phyloP scores from a whole-genome alignment of 2,888 invertebrate genomes.

The Eupithecia tripunctaria region DNA sequence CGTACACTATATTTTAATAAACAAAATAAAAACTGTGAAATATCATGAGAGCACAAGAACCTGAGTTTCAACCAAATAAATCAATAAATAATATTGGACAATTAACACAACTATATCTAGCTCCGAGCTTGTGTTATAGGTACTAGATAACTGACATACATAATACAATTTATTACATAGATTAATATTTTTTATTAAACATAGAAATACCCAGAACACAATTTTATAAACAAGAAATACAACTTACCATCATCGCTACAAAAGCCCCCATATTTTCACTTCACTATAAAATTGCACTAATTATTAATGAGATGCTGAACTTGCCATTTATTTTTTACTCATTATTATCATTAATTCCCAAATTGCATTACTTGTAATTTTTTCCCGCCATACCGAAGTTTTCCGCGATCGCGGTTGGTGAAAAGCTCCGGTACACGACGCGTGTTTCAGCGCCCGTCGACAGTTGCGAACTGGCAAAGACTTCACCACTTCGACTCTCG shows the following conservation, averaged over 20 bases:
- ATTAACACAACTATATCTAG: too few relatives aligned
- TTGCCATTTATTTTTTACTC: slow-evolving; percentile 30
- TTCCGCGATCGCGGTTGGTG: slow-evolving; percentile 59
- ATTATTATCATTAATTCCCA: slow-evolving; percentile 21
- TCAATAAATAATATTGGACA: too few relatives aligned
- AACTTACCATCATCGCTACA: slow-evolving; percentile 49
- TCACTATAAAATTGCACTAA: slow-evolving; percentile 42
- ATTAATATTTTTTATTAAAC: too few relatives aligned
- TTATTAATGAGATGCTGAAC: slow-evolving; percentile 7
- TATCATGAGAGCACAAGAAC: neutral
- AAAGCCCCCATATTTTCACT: slow-evolving; percentile 59
- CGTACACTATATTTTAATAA: neutral
- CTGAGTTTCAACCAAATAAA: neutral
- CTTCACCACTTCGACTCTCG: slow-evolving; percentile 36
- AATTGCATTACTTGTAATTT: slow-evolving; percentile 37
- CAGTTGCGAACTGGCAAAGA: slow-evolving; percentile 60
- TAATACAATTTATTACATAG: too few relatives aligned
- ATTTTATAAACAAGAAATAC: neutral
- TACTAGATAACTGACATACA: too few relatives aligned
- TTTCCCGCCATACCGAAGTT: slow-evolving; percentile 76
- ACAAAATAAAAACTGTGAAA: neutral
- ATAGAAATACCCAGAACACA: too few relatives aligned
- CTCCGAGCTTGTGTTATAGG: too few relatives aligned
- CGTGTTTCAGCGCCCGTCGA: slow-evolving; percentile 57
- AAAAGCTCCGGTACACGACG: slow-evolving; percentile 38